A percentile compares a stretch with the other conserved stretches of the same genome.
phyloP scores from a whole-genome alignment of 2,113 vertebrate genomes.

The Mustela lutreola region DNA sequence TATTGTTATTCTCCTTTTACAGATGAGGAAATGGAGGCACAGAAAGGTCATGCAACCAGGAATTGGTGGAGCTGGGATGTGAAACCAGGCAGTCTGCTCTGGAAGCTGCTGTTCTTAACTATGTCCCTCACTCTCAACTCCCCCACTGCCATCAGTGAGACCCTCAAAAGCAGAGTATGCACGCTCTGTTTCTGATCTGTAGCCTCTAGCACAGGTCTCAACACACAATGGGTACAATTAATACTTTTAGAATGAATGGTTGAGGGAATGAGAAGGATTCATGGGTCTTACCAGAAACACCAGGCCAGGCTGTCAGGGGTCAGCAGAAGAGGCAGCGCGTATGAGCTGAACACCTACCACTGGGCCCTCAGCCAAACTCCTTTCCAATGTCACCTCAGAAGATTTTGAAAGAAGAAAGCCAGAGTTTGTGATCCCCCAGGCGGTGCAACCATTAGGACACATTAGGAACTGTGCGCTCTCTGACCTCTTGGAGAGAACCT shows the following conservation, averaged over 20 bases:
- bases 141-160: neutral
- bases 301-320: neutral
- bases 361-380: neutral
- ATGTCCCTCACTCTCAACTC: neutral
- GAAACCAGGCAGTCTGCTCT: neutral
- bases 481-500: constrained; percentile 17
- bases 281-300: constrained; percentile 40
- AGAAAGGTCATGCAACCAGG: neutral
- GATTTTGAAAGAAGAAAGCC: constrained; percentile 33
- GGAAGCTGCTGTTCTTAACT: neutral
- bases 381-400: neutral
- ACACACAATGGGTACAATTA: neutral
- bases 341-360: neutral
- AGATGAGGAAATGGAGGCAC: constrained; percentile 19
- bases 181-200: neutral
- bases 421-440: neutral
- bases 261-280: neutral
- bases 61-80: no score
- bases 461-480: neutral
- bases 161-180: neutral
- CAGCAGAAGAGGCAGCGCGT: neutral
- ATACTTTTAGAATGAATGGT: constrained; percentile 56
- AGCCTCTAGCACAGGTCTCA: neutral
- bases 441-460: neutral
- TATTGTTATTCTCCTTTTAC: neutral